Conservation (phyloP, 2,113 vertebrate species). For the Sorex fumeus region DNA sequence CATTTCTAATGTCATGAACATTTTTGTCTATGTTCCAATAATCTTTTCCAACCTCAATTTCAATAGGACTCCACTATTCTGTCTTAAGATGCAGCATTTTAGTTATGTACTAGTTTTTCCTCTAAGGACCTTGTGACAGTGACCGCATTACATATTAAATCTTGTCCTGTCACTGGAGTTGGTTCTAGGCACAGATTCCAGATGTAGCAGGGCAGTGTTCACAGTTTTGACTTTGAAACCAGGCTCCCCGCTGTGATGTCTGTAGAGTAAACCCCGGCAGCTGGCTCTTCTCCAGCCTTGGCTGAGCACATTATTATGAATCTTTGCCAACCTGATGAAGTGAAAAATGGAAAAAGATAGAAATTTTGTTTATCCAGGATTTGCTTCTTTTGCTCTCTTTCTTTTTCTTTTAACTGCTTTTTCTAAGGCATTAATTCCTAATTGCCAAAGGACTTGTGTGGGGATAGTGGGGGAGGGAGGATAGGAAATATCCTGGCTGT, state of each 20-base stretch:
- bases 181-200: background rate
- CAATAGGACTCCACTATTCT: background rate
- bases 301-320: background rate
- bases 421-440: constrained; percentile 9
- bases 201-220: background rate
- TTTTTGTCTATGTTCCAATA: constrained; percentile 41
- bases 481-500: background rate
- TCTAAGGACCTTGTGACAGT: background rate
- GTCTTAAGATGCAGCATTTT: background rate
- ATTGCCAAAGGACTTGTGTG: background rate
- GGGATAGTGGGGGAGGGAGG: background rate
- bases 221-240: background rate
- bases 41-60: constrained; percentile 44
- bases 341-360: constrained; percentile 18
- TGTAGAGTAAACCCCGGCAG: background rate
- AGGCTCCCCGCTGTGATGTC: background rate
- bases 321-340: constrained; percentile 1
- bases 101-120: background rate
- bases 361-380: constrained; percentile 32
- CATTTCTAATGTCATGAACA: background rate
- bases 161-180: background rate
- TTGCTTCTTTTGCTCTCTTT: background rate
- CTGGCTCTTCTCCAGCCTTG: background rate
- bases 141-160: background rate
- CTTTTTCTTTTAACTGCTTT: too few relatives aligned